Conservation (phyloP, 2,113 vertebrate species). For the Notiomystis cincta region DNA sequence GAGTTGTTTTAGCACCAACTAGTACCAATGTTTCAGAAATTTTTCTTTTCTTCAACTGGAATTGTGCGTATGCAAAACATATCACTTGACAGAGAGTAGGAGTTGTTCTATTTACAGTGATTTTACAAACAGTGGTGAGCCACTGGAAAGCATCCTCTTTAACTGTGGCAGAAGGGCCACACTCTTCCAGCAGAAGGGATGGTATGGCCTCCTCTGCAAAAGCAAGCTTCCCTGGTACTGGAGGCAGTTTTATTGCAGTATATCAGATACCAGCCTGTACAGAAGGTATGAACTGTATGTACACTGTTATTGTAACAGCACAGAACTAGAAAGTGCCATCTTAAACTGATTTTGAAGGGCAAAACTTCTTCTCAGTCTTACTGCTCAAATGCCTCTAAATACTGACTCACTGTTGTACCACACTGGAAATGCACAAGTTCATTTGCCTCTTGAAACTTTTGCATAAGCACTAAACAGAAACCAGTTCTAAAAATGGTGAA, state of each 20-base stretch:
- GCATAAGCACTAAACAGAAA: conserved; percentile 59
- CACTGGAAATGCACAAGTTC: conserved; percentile 43
- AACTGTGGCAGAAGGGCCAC: not conserved
- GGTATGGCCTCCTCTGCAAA: not conserved
- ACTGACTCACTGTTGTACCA: conserved; percentile 43
- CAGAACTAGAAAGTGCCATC: conserved; percentile 37
- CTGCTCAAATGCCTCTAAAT: conserved; percentile 35
- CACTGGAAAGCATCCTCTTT: not conserved
- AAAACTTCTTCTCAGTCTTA: not conserved
- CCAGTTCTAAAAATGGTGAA: conserved; percentile 25
- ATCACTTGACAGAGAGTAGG: not conserved
- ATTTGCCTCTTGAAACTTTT: conserved; percentile 50
- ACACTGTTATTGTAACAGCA: conserved; percentile 30
- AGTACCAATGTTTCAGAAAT: not conserved
- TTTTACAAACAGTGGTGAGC: not conserved
- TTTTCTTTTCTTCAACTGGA: not conserved
- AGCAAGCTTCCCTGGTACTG: not conserved
- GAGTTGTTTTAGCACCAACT: not conserved
- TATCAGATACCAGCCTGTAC: conserved; percentile 30
- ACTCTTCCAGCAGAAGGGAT: not conserved
- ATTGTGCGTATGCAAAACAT: not conserved
- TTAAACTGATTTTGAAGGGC: conserved; percentile 49
- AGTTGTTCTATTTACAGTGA: not conserved
- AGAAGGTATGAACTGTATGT: conserved; percentile 55
- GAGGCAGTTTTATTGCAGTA: conserved; percentile 7